Base-by-base conservation (phyloP, 2,113 vertebrate species). In the Crypturellus undulatus region DNA sequence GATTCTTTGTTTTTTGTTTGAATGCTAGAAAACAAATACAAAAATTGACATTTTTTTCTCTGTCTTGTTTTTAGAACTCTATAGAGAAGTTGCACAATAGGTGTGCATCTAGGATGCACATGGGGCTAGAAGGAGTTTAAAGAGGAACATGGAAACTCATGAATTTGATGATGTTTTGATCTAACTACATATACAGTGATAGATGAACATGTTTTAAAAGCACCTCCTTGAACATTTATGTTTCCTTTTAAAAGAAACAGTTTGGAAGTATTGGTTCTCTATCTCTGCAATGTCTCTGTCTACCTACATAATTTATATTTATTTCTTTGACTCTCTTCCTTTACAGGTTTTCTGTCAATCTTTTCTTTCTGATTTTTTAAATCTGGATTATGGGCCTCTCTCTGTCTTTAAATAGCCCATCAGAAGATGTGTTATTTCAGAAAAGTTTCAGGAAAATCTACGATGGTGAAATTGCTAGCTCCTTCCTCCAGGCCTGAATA, bases 131-230 rank as follows among this genome's bases (percentile, higher is more conserved):
- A 77, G n/a, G 72, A 71, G 84, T 1, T 12, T 13, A 81, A 90
- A 21, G 36, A 59, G 3, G 5, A 63, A 15, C 28, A 11, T 25
- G 12, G 5, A 21, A 71, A 3, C 36, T 89, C 9, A 32, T 45
- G 0, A 67, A 43, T 78, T 24, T 38, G 17, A 49, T 59, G 2
- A 45, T 59, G 6, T 68, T 22, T 34, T 78, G 30, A 40, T 92
- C 26, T 7, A 78, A 54, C 7, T 72, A 45, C 8, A 21, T 5
- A 8, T 28, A 6, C 9, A 13, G 1, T 79, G 14, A 51, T 52
- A 77, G 54, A 68, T 51, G 2, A 81, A 11, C 6, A 60, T 4
- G 0, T 5, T 42, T 26, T 58, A 76, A 75, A 14, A 8, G 0
- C 0, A 65, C 25, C 63, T 64, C 13, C 24, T 64, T 64, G 36